These are phyloP conservation scores for Puffinus mauretanicus DNA, from an alignment of 2,113 vertebrate species.

Conservation along the genomic window DNA sequence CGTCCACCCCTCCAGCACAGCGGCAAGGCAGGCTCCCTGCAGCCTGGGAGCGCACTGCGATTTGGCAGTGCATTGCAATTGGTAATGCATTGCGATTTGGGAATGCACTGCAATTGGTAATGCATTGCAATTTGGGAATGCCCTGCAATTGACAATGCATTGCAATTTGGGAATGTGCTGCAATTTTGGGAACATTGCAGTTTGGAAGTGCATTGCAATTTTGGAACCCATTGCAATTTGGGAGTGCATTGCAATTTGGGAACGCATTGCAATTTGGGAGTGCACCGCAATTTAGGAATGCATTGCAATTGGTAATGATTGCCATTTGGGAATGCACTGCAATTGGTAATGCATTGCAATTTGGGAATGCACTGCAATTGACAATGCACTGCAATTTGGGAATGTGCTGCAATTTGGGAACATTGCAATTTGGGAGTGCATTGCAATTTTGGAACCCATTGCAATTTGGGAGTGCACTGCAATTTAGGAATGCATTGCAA, in stretches of 20 bases:
- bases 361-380: rapidly evolving
- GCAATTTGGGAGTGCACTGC: neutral
- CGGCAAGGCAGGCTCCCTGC: neutral
- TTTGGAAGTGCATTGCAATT: rapidly evolving
- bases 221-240: rapidly evolving
- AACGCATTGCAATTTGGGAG: rapidly evolving
- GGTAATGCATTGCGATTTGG: neutral
- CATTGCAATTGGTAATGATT: neutral
- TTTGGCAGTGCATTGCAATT: rapidly evolving
- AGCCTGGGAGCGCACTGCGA: too few relatives aligned
- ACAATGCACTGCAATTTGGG: too few relatives aligned
- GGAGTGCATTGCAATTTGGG: neutral
- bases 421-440: neutral
- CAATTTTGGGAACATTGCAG: rapidly evolving
- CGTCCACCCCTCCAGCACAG: rapidly evolving
- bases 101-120: neutral
- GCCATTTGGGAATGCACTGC: rapidly evolving
- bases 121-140: neutral
- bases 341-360: rapidly evolving
- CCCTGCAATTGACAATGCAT: too few relatives aligned
- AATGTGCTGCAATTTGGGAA: rapidly evolving
- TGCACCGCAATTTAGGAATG: neutral
- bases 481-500: neutral
- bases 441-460: rapidly evolving
- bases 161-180: rapidly evolving